Evolutionary conservation across 2,888 invertebrate species (phyloP).

Genomic region (Chrysotoxum bicinctum): DNA sequence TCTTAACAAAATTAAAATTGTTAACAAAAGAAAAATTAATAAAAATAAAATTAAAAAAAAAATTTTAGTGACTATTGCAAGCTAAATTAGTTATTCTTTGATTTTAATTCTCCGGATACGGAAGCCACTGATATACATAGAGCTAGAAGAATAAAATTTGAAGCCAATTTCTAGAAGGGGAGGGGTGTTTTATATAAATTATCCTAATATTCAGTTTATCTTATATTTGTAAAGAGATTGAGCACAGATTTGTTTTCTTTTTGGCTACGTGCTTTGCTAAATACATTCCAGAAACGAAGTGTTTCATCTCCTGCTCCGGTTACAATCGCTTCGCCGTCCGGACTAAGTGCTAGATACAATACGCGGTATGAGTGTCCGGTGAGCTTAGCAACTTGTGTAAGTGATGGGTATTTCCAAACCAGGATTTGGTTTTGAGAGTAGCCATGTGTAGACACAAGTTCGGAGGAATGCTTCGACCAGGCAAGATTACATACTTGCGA

Average conservation of each 20-base stretch:
- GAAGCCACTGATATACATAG: constrained; percentile 21
- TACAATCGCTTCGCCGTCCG: constrained; percentile 99
- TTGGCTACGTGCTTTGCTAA: constrained; percentile 97
- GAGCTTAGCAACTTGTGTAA: constrained; percentile 97
- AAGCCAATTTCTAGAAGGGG: neutral
- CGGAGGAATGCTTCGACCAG: constrained; percentile 99
- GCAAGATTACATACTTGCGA: constrained; percentile 99
- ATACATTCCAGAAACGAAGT: constrained; percentile 99
- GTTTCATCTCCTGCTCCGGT: constrained; percentile 99
- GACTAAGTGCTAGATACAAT: constrained; percentile 96
- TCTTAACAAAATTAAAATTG: constrained; percentile 30
- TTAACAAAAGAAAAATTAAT: constrained; percentile 19
- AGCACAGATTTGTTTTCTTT: constrained; percentile 96
- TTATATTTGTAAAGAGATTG: constrained; percentile 94
- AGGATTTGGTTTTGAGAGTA: constrained; percentile 99
- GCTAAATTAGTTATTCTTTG: constrained; percentile 14
- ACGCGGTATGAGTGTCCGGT: constrained; percentile 98
- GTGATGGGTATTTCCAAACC: constrained; percentile 99
- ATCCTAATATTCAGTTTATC: constrained; percentile 81
- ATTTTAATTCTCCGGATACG: neutral
- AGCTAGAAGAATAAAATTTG: constrained; percentile 3
- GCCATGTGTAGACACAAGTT: constrained; percentile 98
- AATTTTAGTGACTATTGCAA: constrained; percentile 5
- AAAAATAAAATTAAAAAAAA: neutral
- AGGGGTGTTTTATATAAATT: constrained; percentile 46